Conservation (phyloP, 2,797 vertebrate species). For the Enoplosus armatus region DNA sequence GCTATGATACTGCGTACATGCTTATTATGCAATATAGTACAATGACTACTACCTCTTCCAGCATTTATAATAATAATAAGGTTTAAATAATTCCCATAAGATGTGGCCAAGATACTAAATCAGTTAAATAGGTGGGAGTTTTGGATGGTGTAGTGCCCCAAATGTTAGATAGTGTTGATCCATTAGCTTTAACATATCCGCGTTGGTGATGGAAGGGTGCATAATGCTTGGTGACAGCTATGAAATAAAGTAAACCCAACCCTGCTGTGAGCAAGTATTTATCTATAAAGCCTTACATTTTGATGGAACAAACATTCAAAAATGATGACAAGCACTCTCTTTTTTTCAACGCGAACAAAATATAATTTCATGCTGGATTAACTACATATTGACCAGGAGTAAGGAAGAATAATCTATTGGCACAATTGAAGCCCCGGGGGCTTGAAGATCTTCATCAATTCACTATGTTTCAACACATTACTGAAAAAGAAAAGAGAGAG, state of each 20-base stretch:
- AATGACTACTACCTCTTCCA: not conserved
- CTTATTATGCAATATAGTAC: not conserved
- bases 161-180: conserved; percentile 62
- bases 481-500: conserved; percentile 31
- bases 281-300: conserved; percentile 81
- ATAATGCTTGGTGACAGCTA: conserved; percentile 82
- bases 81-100: not conserved
- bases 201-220: conserved; percentile 65
- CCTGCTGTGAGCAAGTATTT: conserved; percentile 81
- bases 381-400: conserved; percentile 83
- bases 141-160: conserved; percentile 31
- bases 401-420: conserved; percentile 72
- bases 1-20: not conserved
- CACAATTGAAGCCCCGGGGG: conserved; percentile 59
- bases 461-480: conserved; percentile 57
- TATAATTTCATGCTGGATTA: conserved; percentile 88
- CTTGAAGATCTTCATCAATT: conserved; percentile 76
- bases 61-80: not conserved
- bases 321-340: conserved; percentile 78
- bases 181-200: conserved; percentile 65
- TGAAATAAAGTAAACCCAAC: conserved; percentile 80
- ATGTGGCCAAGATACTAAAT: conserved; percentile 28
- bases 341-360: conserved; percentile 80
- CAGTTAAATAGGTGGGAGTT: conserved; percentile 35
- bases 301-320: conserved; percentile 81